Evolutionary conservation across 2,888 invertebrate species (phyloP), one percentile per base, ranked within the genome.

Genomic region (Nasonia oneida): DNA sequence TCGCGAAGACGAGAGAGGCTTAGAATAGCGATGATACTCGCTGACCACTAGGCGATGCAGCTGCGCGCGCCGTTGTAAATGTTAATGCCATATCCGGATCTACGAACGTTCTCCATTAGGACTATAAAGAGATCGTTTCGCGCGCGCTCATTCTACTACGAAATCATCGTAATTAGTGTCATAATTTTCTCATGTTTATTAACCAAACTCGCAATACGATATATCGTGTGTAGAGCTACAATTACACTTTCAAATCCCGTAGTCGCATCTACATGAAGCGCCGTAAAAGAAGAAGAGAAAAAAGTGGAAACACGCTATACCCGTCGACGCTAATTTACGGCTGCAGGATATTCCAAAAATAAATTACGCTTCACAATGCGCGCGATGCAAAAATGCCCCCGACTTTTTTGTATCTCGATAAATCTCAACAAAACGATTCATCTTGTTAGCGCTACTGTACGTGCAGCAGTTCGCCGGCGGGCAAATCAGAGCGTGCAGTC

Each of bases 151-250:
- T 67, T 33, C 33, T 67, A 33, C 33, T 67, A 14, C 67, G 1
- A 18, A 15, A 37, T 37, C 73, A 42, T 42, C 8, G 18, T 73
- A 39, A 73, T 73, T 73, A 33, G 29, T 3, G 67, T 67, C 67
- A 67, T 67, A 67, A 67, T 67, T 67, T 67, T 33, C 67, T 67
- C 67, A 67, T 67, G 67, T 67, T 67, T 67, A 67, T 67, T 67
- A 67, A 67, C 67, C 29, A 50, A 71, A 74, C 74, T 47, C 14
- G 29, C 29, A 50, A 67, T 64, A 6, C 23, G 29, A 29, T 23
- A 29, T 33, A 67, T 57, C n/a, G 57, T 15, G 15, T n/a, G 14
- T 64, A 67, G 1, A 67, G 12, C 67, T 67, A n/a, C 67, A 67
- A 67, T 67, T 67, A 67, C 23, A 64, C 64, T 64, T 64, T 23